A percentile compares a stretch with the other conserved stretches of the same genome.
Conservation (phyloP, 2,888 invertebrate species). For the Oscheius myriophilus region DNA sequence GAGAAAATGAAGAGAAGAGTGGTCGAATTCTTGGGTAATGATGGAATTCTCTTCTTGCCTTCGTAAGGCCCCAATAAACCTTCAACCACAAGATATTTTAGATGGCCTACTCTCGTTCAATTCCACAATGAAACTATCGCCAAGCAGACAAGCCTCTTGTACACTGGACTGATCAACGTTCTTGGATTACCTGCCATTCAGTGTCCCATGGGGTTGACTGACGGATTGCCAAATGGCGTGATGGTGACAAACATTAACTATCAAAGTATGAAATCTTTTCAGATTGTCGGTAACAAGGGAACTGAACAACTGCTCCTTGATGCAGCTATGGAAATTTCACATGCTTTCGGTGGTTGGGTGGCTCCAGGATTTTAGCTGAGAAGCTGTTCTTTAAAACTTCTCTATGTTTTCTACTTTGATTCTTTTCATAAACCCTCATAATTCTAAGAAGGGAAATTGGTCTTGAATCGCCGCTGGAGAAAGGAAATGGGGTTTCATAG, state of each 20-base stretch:
- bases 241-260: constrained; percentile 58
- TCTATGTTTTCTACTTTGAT: not conserved
- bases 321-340: not conserved
- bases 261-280: not conserved
- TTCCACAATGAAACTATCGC: constrained; percentile 71
- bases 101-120: constrained; percentile 71
- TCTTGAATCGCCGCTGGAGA: too few relatives aligned
- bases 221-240: constrained; percentile 73
- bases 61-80: not conserved
- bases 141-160: constrained; percentile 70
- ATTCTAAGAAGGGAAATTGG: too few relatives aligned
- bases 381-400: not conserved
- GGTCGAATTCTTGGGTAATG: not conserved
- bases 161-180: constrained; percentile 72
- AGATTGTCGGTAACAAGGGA: constrained; percentile 14
- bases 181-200: constrained; percentile 72
- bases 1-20: not conserved
- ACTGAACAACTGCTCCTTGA: constrained; percentile 2
- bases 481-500: too few relatives aligned
- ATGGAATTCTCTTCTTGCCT: constrained; percentile 18
- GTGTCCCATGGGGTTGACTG: constrained; percentile 72
- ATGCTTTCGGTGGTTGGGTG: constrained; percentile 22
- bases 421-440: too few relatives aligned
- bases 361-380: constrained; percentile 16
- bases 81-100: not conserved